Percentiles rank a stretch among this genome's conserved stretches.
Conservation (phyloP, 2,797 vertebrate genomes). For the Eleutherodactylus coqui region DNA sequence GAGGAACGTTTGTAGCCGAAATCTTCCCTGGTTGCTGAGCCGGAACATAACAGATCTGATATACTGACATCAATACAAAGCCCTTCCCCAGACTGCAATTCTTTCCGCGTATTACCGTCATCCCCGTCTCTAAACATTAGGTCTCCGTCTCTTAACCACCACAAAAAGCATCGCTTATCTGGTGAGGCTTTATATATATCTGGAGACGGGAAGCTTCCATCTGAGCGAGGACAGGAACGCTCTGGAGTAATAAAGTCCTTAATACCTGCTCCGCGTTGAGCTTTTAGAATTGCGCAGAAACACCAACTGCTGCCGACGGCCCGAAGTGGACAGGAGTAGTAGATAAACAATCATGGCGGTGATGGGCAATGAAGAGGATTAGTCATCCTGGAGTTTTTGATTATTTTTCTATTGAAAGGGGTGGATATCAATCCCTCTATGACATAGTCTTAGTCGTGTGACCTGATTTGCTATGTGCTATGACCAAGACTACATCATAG, state of each 20-base stretch:
- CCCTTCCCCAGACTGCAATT: slow-evolving; percentile 42
- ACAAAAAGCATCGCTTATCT: slow-evolving; percentile 30
- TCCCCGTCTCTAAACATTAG: slow-evolving; percentile 5
- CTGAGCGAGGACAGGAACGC: background rate
- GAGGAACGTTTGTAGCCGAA: background rate
- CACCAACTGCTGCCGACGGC: background rate
- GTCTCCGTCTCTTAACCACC: slow-evolving; percentile 37
- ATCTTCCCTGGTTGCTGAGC: slow-evolving; percentile 43
- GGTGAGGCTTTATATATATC: slow-evolving; percentile 19
- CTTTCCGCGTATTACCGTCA: slow-evolving; percentile 26
- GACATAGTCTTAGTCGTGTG: no score
- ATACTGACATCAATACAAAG: slow-evolving; percentile 45
- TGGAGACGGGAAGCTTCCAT: slow-evolving; percentile 5
- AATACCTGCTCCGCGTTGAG: background rate
- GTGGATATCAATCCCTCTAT: no score
- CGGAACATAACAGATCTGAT: slow-evolving; percentile 50
- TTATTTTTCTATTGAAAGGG: no score
- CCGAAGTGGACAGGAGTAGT: background rate
- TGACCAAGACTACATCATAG: no score
- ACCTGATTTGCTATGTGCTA: no score
- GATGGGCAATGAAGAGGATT: background rate
- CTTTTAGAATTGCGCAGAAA: background rate
- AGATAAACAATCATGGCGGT: background rate
- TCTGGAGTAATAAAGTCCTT: slow-evolving; percentile 18
- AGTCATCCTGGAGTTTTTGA: no score